Evolutionary conservation across 2,113 vertebrate genomes (phyloP), one percentile per base, ranked within the genome.

Genomic region (Urocitellus parryii): DNA sequence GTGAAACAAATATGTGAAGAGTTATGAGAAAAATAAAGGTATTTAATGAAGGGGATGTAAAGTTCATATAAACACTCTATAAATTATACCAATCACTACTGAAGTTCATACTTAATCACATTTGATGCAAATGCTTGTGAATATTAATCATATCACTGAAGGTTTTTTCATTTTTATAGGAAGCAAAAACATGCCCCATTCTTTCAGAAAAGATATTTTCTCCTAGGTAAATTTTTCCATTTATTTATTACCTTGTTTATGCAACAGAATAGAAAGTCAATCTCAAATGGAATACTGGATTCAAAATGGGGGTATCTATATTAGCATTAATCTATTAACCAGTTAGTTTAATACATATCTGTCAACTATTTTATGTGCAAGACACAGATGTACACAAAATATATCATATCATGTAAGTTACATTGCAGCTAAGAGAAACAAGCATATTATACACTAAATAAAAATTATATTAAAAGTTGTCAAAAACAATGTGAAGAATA

Each of bases 141-240:
- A 77, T 97, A 96, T 95, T 51, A 73, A 8, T 81, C 0, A 78
- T 63, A 84, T 85, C 48, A 76, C 11, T 93, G 48, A 42, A 61
- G n/a, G 14, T 34, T 89, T 86, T 87, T 84, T 77, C 3, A 92
- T 85, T 77, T 88, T 27, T 86, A 45, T 96, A 94, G 27, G 92
- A 93, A 51, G 83, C 89, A 83, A 65, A 74, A 45, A 0, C 42
- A 83, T 77, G 90, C 39, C 17, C 20, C 53, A 61, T 72, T 32
- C 2, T 79, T 73, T 94, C 16, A 90, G 34, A 95, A 61, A 5
- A 5, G 16, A 27, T 17, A 24, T 78, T 87, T 83, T 53, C 16
- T 88, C 39, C 51, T 6, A 34, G 22, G 3, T 82, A 3, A 95
- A 42, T 8, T 78, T 22, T 96, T 42, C 16, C 0, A n/a, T 56